Base-by-base conservation (phyloP, 2,113 vertebrate genomes). In the Rousettus leschenaultii region DNA sequence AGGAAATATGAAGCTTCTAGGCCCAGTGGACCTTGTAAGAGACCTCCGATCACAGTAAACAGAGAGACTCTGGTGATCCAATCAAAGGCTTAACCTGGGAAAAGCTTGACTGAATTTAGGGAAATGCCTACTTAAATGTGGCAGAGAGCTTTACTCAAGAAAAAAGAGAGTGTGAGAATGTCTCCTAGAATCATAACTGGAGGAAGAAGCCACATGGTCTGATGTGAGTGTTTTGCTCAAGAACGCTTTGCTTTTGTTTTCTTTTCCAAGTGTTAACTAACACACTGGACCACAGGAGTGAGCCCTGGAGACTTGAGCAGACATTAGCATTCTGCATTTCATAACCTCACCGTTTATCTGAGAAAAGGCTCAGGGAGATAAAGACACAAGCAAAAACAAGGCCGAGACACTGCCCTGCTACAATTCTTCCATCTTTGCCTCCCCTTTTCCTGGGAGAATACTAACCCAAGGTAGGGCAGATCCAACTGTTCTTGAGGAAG, bases 211-310 rank as follows among this genome's bases (percentile, higher is more conserved):
- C 85, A 68, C 6, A 6, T 2, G n/a, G 30, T 65, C 9, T 11
- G 3, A 66, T n/a, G 43, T 2, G 51, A 40, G n/a, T 45, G 18
- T 40, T 74, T 68, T 78, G 35, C 30, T 92, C 61, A 45, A 83
- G 21, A 66, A 89, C 48, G 21, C 19, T 95, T 80, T 61, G 40
- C 11, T 74, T 85, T 63, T 65, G 2, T 55, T 91, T 78, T 77
- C 43, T 88, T 92, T 86, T 88, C 70, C 66, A 80, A 74, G 71
- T 74, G 43, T 30, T 33, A 85, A 53, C 55, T 63, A 78, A 74
- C 21, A 95, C 82, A 65, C 30, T 63, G 55, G 96, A 82, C 68
- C 88, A 68, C 35, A 24, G 78, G 73, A 95, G 40, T n/a, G 22
- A 57, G 35, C 30, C 74, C 55, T 55, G 68, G 33, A 78, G 43